Base-by-base conservation (phyloP, 2,888 invertebrate species). In the Rhamphomyia laevipes region DNA sequence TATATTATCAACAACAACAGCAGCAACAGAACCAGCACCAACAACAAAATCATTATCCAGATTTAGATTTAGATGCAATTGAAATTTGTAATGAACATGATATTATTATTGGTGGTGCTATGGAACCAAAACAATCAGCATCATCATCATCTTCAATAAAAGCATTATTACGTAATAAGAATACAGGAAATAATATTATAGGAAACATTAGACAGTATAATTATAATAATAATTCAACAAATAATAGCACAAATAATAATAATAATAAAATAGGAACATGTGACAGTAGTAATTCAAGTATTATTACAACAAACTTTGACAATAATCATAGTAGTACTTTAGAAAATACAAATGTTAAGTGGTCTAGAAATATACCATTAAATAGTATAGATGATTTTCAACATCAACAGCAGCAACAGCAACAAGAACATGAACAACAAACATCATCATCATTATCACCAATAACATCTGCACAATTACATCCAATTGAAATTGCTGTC, bases 11-110 rank as follows among this genome's bases (percentile, higher is more conserved):
- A 11, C 46, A 51, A 0, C 54, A 53, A 9, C 56, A 53, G 9
- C 53, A 51, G 4, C 57, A 55, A 13, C 54, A 53, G 7, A 48
- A 52, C 4, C 54, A 53, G 9, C 56, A 53, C 6, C 53, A 51
- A 3, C 57, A 55, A 13, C 54, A 53, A 6, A 48, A 52, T 4
- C 37, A 43, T 27, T 17, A 17, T 38, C 10, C 11, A 7, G 11
- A 18, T 17, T 18, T 18, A 42, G 42, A 42, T 42, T 15, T 42
- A 42, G 27, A 42, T 42, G 42, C 42, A 15, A 42, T 42, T 10
- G 42, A 42, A 27, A 27, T 42, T 10, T 42, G 42, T 15, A 42
- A 42, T 42, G 42, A 42, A 15, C 42, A 18, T 18, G 18, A 38
- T 17, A 12, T 12, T 38, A 6, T 18, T 13, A 12, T 27, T 27